A percentile compares a stretch with the other conserved stretches of the same genome.
Evolutionary conservation across 2,888 invertebrate genomes (phyloP).

Genomic region (Melanophora roralis): DNA sequence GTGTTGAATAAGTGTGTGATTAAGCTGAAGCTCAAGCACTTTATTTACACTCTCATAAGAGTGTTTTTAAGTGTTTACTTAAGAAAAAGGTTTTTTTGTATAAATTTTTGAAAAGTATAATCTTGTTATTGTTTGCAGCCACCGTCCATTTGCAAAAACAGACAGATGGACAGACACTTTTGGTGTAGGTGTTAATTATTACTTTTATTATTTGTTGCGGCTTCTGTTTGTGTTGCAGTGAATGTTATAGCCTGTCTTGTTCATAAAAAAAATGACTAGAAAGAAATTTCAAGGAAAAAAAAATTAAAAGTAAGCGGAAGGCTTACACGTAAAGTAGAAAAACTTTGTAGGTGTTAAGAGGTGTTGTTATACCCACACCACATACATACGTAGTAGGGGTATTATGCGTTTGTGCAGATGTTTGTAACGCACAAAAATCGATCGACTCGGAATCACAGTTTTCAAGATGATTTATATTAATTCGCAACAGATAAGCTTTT

Average conservation of each 20-base stretch:
- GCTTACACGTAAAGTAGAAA: background rate
- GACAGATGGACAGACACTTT: background rate
- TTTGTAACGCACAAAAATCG: too few relatives aligned
- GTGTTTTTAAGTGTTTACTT: background rate
- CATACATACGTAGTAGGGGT: too few relatives aligned
- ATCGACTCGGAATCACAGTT: too few relatives aligned
- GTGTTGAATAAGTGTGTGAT: background rate
- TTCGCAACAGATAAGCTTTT: too few relatives aligned
- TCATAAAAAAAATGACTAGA: constrained; percentile 15
- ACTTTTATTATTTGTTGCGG: constrained; percentile 49
- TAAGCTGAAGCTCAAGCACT: background rate
- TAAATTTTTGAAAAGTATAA: background rate
- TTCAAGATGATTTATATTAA: too few relatives aligned
- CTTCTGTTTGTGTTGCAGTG: constrained; percentile 42
- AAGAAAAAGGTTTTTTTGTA: background rate
- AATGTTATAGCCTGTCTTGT: background rate
- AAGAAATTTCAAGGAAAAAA: constrained; percentile 21
- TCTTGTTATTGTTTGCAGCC: constrained; percentile 6
- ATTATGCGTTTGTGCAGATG: too few relatives aligned
- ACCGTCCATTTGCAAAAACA: background rate
- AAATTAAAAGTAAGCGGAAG: constrained; percentile 15
- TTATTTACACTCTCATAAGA: constrained; percentile 20
- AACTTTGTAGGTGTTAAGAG: background rate
- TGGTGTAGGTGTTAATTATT: constrained; percentile 57
- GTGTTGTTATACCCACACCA: too few relatives aligned